Evolutionary conservation across 2,113 vertebrate genomes (phyloP), one percentile per base, ranked within the genome.

Genomic region (Beaufortia kweichowensis): DNA sequence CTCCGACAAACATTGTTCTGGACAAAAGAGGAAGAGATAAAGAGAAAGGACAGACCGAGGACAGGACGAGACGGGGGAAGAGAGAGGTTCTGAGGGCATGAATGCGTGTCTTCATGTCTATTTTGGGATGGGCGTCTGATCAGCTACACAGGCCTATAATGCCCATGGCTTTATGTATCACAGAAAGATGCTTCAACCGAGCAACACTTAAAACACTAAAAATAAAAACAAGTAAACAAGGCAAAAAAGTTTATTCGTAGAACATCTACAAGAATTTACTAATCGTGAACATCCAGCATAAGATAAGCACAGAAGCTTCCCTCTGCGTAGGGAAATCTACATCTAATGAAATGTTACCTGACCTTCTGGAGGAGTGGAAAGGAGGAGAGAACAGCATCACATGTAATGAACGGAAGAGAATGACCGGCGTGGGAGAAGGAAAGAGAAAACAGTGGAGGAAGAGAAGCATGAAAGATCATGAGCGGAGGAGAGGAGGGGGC

Each of bases 371-470:
- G 53, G 63, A 66, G 75, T 28, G 57, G 50, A 76, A 57, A 76
- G 61, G 24, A 66, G 60, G 31, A 76, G 75, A 73, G 56, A 73
- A 73, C 57, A 76, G 33, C 61, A 57, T 17, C 46, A 57, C 23
- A 76, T 31, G 57, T 63, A 76, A 66, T 66, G 57, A 73, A 61
- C 17, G 57, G 57, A 73, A 73, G 39, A 73, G 33, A 73, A 6
- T 56, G 75, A 77, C 33, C 70, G 46, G 63, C 53, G 53, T 59
- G 39, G 64, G 75, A 77, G 75, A 66, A 33, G 28, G 3, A 48
- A 35, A 73, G n/a, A 8, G 67, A 39, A n/a, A 71, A 41, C 14
- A 10, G 1, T 14, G 14, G 53, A 28, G 50, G n/a, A 65, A 57
- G 75, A 43, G 68, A 66, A 50, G n/a, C 10, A 28, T n/a, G 46